Base-by-base conservation (phyloP, 2,113 vertebrate genomes). In the Anoura caudifer region DNA sequence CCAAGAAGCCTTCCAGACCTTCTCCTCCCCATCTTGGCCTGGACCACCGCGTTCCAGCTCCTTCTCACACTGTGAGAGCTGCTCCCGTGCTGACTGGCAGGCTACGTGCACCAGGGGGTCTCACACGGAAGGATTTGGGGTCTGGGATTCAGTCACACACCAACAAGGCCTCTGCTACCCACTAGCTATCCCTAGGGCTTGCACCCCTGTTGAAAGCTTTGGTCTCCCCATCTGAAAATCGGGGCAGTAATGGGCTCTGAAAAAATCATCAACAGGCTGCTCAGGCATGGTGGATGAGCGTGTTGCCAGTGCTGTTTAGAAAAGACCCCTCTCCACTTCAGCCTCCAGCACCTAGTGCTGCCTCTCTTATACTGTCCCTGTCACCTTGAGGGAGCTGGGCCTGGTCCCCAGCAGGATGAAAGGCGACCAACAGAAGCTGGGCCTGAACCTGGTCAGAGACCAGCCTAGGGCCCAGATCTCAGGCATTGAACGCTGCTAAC, bases 1-100 rank as follows among this genome's bases (percentile, higher is more conserved):
- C 84, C 63, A 67, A 50, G 88, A 86, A 87, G 85, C 52, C 70
- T 87, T 80, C 75, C 76, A 59, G 80, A 9, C 43, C 50, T 22
- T 59, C 56, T 61, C 22, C 10, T n/a, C 47, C 61, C 59, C 63
- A 36, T 19, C 77, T 82, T 20, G 22, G 36, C 31, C 50, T 50
- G 28, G n/a, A 24, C 52, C 19, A 31, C 12, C 2, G 4, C 13
- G 10, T 26, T 43, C 84, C 16, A 87, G 52, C 50, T 65, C 65
- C 47, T 72, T 83, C 36, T 67, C 67, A 14, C 41, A 75, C 24
- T 1, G 1, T 54, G 82, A 33, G 33, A 3, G 36, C 50, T 72
- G 59, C 24, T 61, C 24, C 59, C 31, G 26, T 33, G 72, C 79
- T 33, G 41, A n/a, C 63, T 24, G 11, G 31, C 50, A n/a, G 38